phyloP scores from a whole-genome alignment of 2,797 vertebrate species.

The Onychomys arenicola region DNA sequence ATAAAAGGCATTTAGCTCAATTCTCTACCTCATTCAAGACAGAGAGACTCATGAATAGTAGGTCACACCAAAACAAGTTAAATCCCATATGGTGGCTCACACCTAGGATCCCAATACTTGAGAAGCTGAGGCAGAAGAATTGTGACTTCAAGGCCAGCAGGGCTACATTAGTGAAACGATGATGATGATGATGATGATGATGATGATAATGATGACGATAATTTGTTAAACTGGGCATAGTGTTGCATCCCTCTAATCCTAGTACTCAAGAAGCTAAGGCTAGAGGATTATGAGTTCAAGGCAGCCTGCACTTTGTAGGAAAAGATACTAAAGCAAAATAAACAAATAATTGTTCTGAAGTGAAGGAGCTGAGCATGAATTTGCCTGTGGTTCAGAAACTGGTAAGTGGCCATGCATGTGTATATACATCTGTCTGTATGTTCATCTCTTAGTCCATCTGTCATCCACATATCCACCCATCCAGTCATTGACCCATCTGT shows the following conservation, averaged over 20 bases:
- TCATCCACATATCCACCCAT: neutral
- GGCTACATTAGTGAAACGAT: neutral
- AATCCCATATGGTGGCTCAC: neutral
- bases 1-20: neutral
- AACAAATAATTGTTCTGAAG: neutral
- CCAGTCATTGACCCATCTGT: fast-evolving
- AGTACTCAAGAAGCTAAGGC: neutral
- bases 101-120: neutral
- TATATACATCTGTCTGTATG: too few relatives aligned
- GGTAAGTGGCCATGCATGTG: neutral
- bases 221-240: neutral
- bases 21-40: neutral
- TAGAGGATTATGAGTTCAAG: neutral
- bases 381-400: neutral
- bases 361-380: neutral
- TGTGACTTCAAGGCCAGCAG: neutral
- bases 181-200: neutral
- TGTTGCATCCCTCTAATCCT: neutral
- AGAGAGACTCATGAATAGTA: neutral
- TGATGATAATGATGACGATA: neutral
- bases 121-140: neutral
- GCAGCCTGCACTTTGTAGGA: neutral
- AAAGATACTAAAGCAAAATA: neutral
- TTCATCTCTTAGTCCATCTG: neutral
- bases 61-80: neutral